Percentiles rank a stretch among this genome's conserved stretches.
These are phyloP conservation scores for Eira barbara DNA, from an alignment of 2,113 vertebrate genomes.

Conservation along the genomic window DNA sequence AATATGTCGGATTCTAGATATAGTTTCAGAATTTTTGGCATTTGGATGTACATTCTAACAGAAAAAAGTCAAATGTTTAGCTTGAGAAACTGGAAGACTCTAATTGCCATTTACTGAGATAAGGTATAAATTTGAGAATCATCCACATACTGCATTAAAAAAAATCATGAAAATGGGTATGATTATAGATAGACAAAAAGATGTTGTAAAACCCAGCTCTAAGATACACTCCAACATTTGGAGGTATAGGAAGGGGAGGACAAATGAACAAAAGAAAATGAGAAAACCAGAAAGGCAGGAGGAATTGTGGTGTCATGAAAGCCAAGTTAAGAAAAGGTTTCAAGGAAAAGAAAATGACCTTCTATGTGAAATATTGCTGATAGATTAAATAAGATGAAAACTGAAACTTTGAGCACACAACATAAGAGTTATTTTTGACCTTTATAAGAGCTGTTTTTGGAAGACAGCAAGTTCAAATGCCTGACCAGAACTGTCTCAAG, in stretches of 20 bases:
- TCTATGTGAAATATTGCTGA: neutral
- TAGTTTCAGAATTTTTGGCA: neutral
- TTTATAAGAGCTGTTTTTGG: neutral
- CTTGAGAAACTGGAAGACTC: neutral
- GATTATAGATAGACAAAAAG: neutral
- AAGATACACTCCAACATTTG: neutral
- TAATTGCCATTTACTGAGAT: neutral
- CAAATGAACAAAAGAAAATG: neutral
- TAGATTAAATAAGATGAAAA: neutral
- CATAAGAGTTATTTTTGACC: neutral
- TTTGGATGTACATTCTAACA: neutral
- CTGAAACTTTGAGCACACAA: neutral
- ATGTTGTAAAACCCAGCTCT: neutral
- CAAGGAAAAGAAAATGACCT: neutral
- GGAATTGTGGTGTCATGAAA: neutral
- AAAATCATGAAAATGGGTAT: neutral
- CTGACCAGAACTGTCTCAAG: neutral
- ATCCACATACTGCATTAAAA: neutral
- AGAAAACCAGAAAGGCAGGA: neutral
- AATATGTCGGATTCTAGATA: neutral
- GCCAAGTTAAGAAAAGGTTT: neutral
- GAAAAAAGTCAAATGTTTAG: neutral
- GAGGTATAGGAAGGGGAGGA: neutral
- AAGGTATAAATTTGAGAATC: neutral
- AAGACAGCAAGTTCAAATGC: neutral